Evolutionary conservation across 1,140 invertebrate genomes (phyloP), one percentile per base, ranked within the genome.

Genomic region (Pseudomyrmex concolor): DNA sequence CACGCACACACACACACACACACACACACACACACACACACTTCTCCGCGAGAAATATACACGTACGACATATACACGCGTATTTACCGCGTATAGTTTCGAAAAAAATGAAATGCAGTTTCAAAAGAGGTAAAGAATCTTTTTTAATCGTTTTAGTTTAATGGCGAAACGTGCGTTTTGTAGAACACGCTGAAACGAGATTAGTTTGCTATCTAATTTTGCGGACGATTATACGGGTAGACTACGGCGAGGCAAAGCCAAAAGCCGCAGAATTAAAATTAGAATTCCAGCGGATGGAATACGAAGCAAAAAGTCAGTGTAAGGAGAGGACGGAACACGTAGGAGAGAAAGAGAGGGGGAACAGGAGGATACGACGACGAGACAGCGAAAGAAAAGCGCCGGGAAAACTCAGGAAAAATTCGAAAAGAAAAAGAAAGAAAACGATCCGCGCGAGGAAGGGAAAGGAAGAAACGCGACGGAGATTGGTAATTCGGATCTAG

Each of bases 401-500:
- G 34, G 34, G 10, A 81, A 34, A 22, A 8, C n/a, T 54, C 66
- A 25, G 17, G n/a, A 5, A 22, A 45, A 51, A 55, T 55, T 54
- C 43, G 48, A 64, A 71, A 19, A 8, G 34, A 59, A 57, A 51
- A 13, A 51, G 50, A 51, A 12, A 51, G 50, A 51, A 22, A 43
- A n/a, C 22, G 48, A 59, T 25, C 17, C 15, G 15, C 48, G 13
- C 59, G 10, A 17, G 10, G 5, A 22, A 10, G 5, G 50, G 50
- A 77, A 51, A 59, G 64, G 19, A 57, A 59, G 64, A 45, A 70
- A 81, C 48, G 43, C 43, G 45, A 77, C 51, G 55, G 57, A 83
- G 77, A 64, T 68, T 83, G 81, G 85, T 86, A 86, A 86, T 86
- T 86, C 70, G 84, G 70, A 74, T 55, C 22, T 66, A 86, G 81